phyloP scores from a whole-genome alignment of 2,888 invertebrate species.

The Oscheius sp. region DNA sequence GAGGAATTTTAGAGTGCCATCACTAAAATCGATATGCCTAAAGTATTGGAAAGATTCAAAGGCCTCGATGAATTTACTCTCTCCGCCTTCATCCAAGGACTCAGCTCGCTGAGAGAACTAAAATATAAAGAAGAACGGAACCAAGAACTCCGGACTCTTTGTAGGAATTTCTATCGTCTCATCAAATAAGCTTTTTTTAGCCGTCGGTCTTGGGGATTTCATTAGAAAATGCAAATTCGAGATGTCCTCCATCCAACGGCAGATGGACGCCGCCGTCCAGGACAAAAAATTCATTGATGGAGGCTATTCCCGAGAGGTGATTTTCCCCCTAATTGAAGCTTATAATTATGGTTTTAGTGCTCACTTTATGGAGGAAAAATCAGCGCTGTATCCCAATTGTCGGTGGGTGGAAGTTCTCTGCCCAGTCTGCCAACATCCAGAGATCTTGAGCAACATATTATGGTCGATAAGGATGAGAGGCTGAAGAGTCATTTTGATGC shows the following conservation, averaged over 20 bases:
- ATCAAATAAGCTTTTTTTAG: background rate
- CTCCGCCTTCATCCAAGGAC: background rate
- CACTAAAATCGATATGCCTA: background rate
- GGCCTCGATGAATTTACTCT: background rate
- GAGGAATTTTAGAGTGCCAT: background rate
- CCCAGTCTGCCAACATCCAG: no score
- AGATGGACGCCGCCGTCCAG: conserved; percentile 12
- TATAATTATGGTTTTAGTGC: no score
- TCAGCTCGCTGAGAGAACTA: background rate
- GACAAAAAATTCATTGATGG: conserved; percentile 11
- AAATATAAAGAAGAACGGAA: background rate
- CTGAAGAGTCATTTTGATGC: background rate
- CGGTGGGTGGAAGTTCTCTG: background rate
- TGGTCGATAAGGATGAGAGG: background rate
- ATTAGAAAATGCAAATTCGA: background rate
- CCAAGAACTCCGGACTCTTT: background rate
- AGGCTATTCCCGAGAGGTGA: background rate
- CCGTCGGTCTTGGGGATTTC: background rate
- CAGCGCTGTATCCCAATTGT: background rate
- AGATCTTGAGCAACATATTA: no score
- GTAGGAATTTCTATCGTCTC: background rate
- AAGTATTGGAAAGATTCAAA: background rate
- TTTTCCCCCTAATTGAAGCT: background rate
- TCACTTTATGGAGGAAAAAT: background rate
- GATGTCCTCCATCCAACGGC: background rate